Conservation (phyloP, 2,888 invertebrate species). For the Tetropium fuscum region DNA sequence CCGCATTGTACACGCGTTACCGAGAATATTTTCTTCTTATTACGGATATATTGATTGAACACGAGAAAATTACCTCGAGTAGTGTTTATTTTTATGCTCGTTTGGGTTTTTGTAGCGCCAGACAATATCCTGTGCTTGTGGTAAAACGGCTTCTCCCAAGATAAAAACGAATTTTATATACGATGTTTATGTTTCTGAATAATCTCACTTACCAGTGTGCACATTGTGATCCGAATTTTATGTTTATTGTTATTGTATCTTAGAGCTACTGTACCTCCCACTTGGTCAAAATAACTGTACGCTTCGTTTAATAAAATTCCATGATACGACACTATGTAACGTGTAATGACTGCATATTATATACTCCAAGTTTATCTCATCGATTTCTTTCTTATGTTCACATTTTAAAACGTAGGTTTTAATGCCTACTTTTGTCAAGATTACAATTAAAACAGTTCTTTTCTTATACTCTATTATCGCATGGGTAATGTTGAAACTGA, state of each 20-base stretch:
- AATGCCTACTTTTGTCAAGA: too few relatives aligned
- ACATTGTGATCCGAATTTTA: slow-evolving; percentile 40
- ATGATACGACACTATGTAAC: not conserved
- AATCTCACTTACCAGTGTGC: slow-evolving; percentile 29
- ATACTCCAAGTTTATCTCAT: too few relatives aligned
- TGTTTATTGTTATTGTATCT: slow-evolving; percentile 44
- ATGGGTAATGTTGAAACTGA: too few relatives aligned
- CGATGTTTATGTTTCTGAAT: slow-evolving; percentile 41
- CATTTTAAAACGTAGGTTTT: too few relatives aligned
- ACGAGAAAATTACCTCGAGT: slow-evolving; percentile 49
- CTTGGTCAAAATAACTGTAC: slow-evolving; percentile 33
- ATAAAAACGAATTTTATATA: slow-evolving; percentile 40
- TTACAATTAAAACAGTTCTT: too few relatives aligned
- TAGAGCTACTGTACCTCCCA: slow-evolving; percentile 42
- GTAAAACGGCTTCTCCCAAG: slow-evolving; percentile 37
- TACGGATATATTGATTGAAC: slow-evolving; percentile 55
- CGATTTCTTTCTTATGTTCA: too few relatives aligned
- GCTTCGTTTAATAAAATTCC: slow-evolving; percentile 15
- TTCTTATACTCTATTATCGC: too few relatives aligned
- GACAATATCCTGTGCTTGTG: slow-evolving; percentile 49
- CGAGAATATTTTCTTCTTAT: slow-evolving; percentile 49
- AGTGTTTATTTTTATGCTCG: slow-evolving; percentile 43
- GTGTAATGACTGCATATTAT: not conserved
- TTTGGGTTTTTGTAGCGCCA: slow-evolving; percentile 47
- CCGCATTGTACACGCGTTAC: slow-evolving; percentile 55